Percentiles rank a stretch among this genome's conserved stretches.
phyloP scores from a whole-genome alignment of 1,140 invertebrate genomes.

The Ostrea denselamellosa region DNA sequence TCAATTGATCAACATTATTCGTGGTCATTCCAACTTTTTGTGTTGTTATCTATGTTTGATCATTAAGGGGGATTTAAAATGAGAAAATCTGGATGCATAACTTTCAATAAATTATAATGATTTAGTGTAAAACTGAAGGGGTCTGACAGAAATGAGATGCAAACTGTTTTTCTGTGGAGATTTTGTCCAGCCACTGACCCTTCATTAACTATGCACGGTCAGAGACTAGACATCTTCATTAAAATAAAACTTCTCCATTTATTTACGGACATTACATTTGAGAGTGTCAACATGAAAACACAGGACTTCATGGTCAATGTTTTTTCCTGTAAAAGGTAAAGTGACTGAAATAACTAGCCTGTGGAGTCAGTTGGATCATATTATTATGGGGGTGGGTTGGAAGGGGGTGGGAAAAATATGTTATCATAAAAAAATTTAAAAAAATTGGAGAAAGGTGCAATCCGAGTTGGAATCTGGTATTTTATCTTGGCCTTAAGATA shows the following conservation, averaged over 20 bases:
- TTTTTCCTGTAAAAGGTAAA: constrained; percentile 8
- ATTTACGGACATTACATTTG: constrained; percentile 6
- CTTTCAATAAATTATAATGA: constrained; percentile 37
- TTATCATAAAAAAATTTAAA: too few relatives aligned
- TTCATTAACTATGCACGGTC: constrained; percentile 11
- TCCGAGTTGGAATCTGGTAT: too few relatives aligned
- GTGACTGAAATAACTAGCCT: neutral
- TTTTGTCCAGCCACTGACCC: neutral
- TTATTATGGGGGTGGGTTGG: neutral
- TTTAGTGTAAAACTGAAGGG: constrained; percentile 26
- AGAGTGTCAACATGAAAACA: constrained; percentile 1
- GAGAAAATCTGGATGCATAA: constrained; percentile 31
- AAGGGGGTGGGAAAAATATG: neutral
- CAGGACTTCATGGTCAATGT: neutral
- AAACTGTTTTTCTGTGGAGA: constrained; percentile 9
- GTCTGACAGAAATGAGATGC: constrained; percentile 29
- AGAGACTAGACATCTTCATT: neutral
- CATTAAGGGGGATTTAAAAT: constrained; percentile 20
- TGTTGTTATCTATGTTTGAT: constrained; percentile 17
- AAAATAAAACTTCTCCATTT: constrained; percentile 3
- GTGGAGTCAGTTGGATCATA: too few relatives aligned
- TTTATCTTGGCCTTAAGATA: too few relatives aligned
- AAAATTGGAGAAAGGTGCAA: too few relatives aligned
- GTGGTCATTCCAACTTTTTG: constrained; percentile 10
- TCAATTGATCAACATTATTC: constrained; percentile 27